phyloP scores from a whole-genome alignment of 2,113 vertebrate species.

The Carassius gibelio region DNA sequence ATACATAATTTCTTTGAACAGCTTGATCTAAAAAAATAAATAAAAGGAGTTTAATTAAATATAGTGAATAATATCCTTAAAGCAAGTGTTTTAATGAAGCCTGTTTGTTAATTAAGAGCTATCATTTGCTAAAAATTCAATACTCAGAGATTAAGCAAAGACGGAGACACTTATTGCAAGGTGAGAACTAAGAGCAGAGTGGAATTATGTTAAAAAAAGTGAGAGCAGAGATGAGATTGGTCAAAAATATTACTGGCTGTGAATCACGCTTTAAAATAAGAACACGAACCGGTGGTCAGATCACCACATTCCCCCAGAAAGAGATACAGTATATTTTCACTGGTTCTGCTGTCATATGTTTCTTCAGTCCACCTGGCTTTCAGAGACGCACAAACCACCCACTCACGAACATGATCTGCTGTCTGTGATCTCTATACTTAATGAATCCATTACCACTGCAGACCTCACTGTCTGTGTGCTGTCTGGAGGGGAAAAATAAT shows the following conservation, averaged over 20 bases:
- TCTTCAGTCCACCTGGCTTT: constrained; percentile 53
- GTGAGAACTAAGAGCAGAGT: background rate
- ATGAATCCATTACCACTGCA: constrained; percentile 65
- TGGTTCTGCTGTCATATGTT: constrained; percentile 23
- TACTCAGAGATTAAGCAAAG: background rate
- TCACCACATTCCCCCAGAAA: background rate
- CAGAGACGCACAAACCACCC: constrained; percentile 34
- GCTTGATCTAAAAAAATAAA: background rate
- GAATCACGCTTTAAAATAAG: background rate
- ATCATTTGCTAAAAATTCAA: background rate
- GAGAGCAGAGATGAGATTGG: background rate
- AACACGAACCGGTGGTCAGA: background rate
- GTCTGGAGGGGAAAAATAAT: constrained; percentile 58
- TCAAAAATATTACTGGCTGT: background rate
- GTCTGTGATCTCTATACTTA: constrained; percentile 65
- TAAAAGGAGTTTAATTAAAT: background rate
- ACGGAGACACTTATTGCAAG: background rate
- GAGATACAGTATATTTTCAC: constrained; percentile 46
- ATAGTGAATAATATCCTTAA: background rate
- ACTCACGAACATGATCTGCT: constrained; percentile 29
- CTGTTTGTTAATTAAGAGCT: background rate
- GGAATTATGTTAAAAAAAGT: background rate
- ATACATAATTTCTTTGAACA: background rate
- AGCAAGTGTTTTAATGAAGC: background rate
- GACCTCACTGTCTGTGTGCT: constrained; percentile 64